phyloP scores from a whole-genome alignment of 2,888 invertebrate genomes.

The Tenodera sinensis region DNA sequence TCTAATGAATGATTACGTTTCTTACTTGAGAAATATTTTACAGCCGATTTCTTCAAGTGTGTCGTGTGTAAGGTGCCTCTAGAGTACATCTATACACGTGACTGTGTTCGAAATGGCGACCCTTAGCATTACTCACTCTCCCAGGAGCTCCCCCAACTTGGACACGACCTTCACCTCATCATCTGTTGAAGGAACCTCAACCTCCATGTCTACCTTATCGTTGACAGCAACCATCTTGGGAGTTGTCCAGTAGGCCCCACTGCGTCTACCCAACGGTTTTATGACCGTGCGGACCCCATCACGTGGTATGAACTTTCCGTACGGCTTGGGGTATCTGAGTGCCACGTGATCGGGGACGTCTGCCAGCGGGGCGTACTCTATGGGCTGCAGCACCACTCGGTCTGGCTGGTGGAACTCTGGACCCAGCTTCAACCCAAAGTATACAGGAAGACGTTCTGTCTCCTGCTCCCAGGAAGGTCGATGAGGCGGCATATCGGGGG shows the following conservation, averaged over 20 bases:
- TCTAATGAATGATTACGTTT: too few species aligned
- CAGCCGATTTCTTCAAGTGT: too few species aligned
- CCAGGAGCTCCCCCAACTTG: not conserved
- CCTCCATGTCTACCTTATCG: not conserved
- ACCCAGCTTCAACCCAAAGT: not conserved
- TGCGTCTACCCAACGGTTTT: not conserved
- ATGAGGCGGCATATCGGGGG: not conserved
- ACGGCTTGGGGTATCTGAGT: not conserved
- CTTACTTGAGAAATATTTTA: too few species aligned
- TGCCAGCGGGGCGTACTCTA: too few species aligned
- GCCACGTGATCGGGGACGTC: not conserved
- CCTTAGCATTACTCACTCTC: not conserved
- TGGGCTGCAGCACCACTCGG: not conserved
- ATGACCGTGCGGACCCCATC: not conserved
- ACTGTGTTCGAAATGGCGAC: too few species aligned
- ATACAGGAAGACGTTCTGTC: not conserved
- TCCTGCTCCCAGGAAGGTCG: not conserved
- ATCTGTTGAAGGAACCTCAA: too few species aligned
- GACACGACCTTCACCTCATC: not conserved
- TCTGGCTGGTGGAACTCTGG: not conserved
- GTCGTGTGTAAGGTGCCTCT: too few species aligned
- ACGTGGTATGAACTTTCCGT: not conserved
- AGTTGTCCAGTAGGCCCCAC: not conserved
- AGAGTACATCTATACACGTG: too few species aligned
- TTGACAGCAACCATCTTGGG: not conserved